Conservation (phyloP, 2,888 invertebrate species). For the Polyploca ridens region DNA sequence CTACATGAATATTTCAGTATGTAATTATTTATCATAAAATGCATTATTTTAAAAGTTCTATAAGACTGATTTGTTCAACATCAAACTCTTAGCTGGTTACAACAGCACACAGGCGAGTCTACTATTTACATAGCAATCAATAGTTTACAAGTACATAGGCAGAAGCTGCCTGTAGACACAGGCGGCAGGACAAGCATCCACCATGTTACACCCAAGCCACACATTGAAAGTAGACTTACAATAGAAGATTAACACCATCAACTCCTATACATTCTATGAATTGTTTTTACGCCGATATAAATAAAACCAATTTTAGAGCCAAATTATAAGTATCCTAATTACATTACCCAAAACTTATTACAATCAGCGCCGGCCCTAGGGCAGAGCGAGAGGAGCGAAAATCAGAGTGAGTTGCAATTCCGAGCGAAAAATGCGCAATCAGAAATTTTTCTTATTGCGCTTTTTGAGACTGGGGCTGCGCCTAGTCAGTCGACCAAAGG, state of each 20-base stretch:
- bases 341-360: constrained; percentile 38
- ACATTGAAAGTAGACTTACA: constrained; percentile 5
- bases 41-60: constrained; percentile 21
- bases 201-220: neutral
- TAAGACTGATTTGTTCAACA: constrained; percentile 45
- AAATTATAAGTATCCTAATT: constrained; percentile 17
- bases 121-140: constrained; percentile 50
- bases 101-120: constrained; percentile 34
- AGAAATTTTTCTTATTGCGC: too few relatives aligned
- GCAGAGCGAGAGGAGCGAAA: too few relatives aligned
- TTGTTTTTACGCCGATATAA: constrained; percentile 10
- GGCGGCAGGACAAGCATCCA: constrained; percentile 19
- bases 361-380: constrained; percentile 20
- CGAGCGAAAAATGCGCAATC: too few relatives aligned
- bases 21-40: constrained; percentile 23
- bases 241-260: constrained; percentile 10
- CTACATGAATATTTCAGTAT: constrained; percentile 11
- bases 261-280: constrained; percentile 6
- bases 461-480: too few relatives aligned
- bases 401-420: too few relatives aligned
- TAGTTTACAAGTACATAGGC: constrained; percentile 39
- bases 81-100: constrained; percentile 34
- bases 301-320: constrained; percentile 6
- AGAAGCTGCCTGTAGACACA: constrained; percentile 29
- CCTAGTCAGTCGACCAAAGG: too few relatives aligned